These are phyloP conservation scores for Holocentrus rufus DNA, from an alignment of 2,797 vertebrate genomes.

Conservation along the genomic window DNA sequence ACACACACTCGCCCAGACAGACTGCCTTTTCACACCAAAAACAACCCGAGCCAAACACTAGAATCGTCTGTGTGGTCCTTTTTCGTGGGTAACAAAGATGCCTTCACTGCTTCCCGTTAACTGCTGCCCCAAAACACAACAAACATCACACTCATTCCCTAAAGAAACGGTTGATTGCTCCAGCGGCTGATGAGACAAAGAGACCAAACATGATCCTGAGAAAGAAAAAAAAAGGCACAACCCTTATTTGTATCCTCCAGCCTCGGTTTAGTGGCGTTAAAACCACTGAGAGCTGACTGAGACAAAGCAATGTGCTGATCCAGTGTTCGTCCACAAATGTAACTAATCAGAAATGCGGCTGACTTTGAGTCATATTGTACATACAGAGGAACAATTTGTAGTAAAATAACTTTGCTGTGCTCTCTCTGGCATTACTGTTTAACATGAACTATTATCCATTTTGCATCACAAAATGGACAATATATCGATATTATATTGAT, in stretches of 20 bases:
- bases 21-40: slow-evolving; percentile 66
- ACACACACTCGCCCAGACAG: slow-evolving; percentile 57
- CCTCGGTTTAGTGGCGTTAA: slow-evolving; percentile 27
- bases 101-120: slow-evolving; percentile 59
- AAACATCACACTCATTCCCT: slow-evolving; percentile 75
- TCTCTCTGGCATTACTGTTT: no score
- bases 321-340: slow-evolving; percentile 8
- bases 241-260: slow-evolving; percentile 17
- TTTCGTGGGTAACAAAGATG: slow-evolving; percentile 71
- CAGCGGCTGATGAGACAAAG: slow-evolving; percentile 64
- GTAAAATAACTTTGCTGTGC: neutral
- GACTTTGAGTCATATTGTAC: neutral
- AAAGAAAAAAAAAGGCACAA: slow-evolving; percentile 52
- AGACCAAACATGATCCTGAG: slow-evolving; percentile 68
- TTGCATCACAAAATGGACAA: no score
- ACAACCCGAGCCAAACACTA: slow-evolving; percentile 69
- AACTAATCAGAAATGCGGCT: neutral
- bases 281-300: slow-evolving; percentile 17
- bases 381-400: neutral
- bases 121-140: slow-evolving; percentile 52
- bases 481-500: no score
- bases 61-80: slow-evolving; percentile 63
- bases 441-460: no score
- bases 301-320: slow-evolving; percentile 26
- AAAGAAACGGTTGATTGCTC: slow-evolving; percentile 67